A percentile compares a stretch with the other conserved stretches of the same genome.
phyloP scores from a whole-genome alignment of 2,888 invertebrate genomes.

The Anticlea derivata region DNA sequence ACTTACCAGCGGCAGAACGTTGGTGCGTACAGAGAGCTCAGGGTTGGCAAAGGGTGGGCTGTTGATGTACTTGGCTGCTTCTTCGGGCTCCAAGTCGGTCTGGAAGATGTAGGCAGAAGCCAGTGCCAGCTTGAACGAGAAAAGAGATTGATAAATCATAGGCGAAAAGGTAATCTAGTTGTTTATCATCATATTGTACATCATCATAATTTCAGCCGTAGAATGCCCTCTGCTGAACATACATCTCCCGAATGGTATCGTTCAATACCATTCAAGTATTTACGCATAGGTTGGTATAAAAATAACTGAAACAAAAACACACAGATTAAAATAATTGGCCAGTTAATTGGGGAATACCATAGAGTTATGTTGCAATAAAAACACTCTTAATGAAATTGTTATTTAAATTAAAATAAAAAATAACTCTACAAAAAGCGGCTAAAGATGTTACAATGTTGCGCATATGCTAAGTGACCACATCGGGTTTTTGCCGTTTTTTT shows the following conservation, averaged over 20 bases:
- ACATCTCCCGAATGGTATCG: too few species aligned
- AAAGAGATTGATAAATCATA: not conserved
- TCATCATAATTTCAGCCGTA: too few species aligned
- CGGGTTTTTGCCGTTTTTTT: slow-evolving; percentile 16
- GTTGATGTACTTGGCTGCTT: slow-evolving; percentile 70
- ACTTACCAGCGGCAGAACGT: slow-evolving; percentile 64
- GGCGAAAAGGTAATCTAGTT: too few species aligned
- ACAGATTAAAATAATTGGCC: not conserved
- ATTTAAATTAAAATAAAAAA: not conserved
- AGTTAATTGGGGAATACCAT: slow-evolving; percentile 6
- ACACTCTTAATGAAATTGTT: not conserved
- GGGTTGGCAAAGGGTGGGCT: slow-evolving; percentile 69
- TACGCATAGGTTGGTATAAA: too few species aligned
- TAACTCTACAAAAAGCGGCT: slow-evolving; percentile 2
- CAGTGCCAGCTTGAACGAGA: slow-evolving; percentile 55
- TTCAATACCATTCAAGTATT: too few species aligned
- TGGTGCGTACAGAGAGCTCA: slow-evolving; percentile 61
- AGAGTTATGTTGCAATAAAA: not conserved
- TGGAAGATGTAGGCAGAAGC: slow-evolving; percentile 62
- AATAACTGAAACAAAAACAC: not conserved
- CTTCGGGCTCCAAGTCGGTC: slow-evolving; percentile 72
- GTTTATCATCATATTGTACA: too few species aligned
- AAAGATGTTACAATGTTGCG: slow-evolving; percentile 10
- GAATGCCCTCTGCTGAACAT: too few species aligned
- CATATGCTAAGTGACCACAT: slow-evolving; percentile 13